Conservation (phyloP, 2,888 invertebrate genomes). For the Geotrupes spiniger region DNA sequence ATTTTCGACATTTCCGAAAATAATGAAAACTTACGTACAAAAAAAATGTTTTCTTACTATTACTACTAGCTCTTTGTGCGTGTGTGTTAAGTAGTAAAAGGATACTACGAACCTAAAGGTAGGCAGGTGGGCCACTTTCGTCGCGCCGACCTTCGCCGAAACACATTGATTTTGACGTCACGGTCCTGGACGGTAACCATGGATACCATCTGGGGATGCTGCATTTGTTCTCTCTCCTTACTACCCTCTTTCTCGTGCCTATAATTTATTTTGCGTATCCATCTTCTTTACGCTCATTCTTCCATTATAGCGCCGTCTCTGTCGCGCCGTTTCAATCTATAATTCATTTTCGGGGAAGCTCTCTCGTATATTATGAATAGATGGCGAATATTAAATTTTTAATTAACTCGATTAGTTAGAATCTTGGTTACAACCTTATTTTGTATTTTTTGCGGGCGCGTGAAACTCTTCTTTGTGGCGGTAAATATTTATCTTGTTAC, state of each 20-base stretch:
- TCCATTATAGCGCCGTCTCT: conserved; percentile 12
- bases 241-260: conserved; percentile 16
- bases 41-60: too few species aligned
- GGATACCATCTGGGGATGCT: conserved; percentile 31
- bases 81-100: too few species aligned
- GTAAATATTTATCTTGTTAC: too few species aligned
- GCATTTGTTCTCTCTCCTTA: conserved; percentile 19
- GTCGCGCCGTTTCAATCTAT: conserved; percentile 40
- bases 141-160: conserved; percentile 10
- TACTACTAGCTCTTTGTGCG: too few species aligned
- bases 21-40: too few species aligned
- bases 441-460: neutral
- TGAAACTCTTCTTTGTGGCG: neutral
- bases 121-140: too few species aligned
- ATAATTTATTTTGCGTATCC: conserved; percentile 26
- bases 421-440: conserved; percentile 6
- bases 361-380: conserved; percentile 36
- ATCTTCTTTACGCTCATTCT: conserved; percentile 26
- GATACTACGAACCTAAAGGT: too few species aligned
- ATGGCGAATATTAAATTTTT: conserved; percentile 38
- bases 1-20: too few species aligned
- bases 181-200: conserved; percentile 32
- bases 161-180: conserved; percentile 29
- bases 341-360: conserved; percentile 42
- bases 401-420: conserved; percentile 31